These are phyloP conservation scores for Aldrovandia affinis DNA, from an alignment of 2,797 vertebrate genomes.

Conservation along the genomic window DNA sequence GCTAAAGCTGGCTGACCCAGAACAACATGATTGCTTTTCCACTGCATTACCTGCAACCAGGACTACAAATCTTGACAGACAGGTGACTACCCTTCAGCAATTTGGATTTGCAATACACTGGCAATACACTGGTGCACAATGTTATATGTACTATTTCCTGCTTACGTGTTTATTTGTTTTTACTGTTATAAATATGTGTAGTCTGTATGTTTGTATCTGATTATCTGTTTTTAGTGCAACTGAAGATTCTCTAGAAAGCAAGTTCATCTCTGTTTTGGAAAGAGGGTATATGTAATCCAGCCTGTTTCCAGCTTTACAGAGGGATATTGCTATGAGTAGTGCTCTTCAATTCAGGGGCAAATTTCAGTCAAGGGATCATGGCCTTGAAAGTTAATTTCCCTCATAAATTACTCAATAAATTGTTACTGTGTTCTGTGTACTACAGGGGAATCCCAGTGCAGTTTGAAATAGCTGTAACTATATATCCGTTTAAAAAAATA, in stretches of 20 bases:
- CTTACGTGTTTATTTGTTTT: background rate
- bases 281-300: background rate
- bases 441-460: background rate
- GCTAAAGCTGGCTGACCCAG: too few species aligned
- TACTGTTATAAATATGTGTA: background rate
- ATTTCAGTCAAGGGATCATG: constrained; percentile 62
- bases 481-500: background rate
- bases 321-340: constrained; percentile 45
- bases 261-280: too few species aligned
- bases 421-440: background rate
- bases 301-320: background rate
- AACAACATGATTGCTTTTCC: too few species aligned
- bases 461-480: background rate
- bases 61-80: background rate
- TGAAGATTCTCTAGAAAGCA: too few species aligned
- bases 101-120: background rate
- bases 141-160: background rate
- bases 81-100: background rate
- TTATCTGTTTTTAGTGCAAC: too few species aligned
- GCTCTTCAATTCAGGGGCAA: constrained; percentile 41
- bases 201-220: too few species aligned
- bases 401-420: background rate
- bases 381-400: constrained; percentile 35
- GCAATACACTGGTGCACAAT: background rate
- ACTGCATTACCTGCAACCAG: background rate